Evolutionary conservation across 2,113 vertebrate species (phyloP), one percentile per base, ranked within the genome.

Genomic region (Phalacrocorax brasilianus): DNA sequence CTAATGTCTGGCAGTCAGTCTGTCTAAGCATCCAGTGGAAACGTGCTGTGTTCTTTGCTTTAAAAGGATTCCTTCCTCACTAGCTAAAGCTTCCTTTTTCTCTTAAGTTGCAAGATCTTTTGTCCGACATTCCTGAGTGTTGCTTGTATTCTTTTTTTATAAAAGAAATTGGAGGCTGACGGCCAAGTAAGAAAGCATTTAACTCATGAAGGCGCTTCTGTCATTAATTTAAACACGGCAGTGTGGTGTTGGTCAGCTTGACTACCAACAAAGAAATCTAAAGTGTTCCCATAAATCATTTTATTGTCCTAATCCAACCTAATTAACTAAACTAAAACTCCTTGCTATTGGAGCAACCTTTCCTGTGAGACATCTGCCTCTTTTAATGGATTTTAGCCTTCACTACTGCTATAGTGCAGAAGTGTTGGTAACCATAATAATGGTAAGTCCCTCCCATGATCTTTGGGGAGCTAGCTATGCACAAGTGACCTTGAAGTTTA

Each of bases 281-380:
- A 95, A 96, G 93, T 73, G 89, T 96, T 94, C 84, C 84, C 81
- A 95, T 96, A 97, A 96, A 96, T 96, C 86, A 95, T 89, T 78
- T 81, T 85, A 91, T 97, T 96, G 96, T 96, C 93, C 95, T 89
- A 89, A 95, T 87, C 87, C 91, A 91, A 96, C 94, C 95, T 95
- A 93, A 96, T 96, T 97, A 93, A 87, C 79, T 62, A 49, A 93
- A 56, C 76, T 63, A 74, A 95, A 95, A 74, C 74, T 89, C 52
- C 44, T 63, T 96, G 93, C 89, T 81, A 59, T 56, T 47, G 76
- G 84, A 77, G 67, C 82, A 91, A 67, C 75, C 88, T 33, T 95
- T 95, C 89, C 93, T 97, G 93, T 28, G 86, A 91, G 94, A 95
- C 95, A 95, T 92, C 95, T 96, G 95, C 89, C 83, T 95, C 91